These are phyloP conservation scores for Anorthoa munda DNA, from an alignment of 2,888 invertebrate species.

Conservation along the genomic window DNA sequence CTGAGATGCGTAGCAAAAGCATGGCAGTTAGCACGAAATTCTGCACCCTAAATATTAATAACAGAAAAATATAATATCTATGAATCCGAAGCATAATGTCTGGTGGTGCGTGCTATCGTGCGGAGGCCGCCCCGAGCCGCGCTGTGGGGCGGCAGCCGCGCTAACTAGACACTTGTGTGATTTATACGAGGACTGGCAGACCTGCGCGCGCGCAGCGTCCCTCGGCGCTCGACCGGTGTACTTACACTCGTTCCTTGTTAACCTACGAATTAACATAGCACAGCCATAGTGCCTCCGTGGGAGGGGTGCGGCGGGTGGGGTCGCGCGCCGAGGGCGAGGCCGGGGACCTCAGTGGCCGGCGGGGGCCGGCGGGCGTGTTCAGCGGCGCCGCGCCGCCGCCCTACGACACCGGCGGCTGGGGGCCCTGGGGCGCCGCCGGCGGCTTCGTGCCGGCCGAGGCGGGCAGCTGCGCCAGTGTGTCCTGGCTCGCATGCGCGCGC, in stretches of 20 bases:
- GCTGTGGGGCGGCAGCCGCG: conserved; percentile 59
- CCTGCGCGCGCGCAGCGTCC: conserved; percentile 68
- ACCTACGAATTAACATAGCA: conserved; percentile 88
- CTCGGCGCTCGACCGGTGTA: conserved; percentile 82
- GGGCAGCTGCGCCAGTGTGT: conserved; percentile 95
- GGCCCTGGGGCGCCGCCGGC: conserved; percentile 85
- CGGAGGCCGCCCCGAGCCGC: conserved; percentile 57
- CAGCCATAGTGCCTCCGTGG: conserved; percentile 85
- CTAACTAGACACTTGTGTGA: conserved; percentile 73
- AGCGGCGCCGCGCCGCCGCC: conserved; percentile 74
- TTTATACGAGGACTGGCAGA: conserved; percentile 66
- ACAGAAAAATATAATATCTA: conserved; percentile 84
- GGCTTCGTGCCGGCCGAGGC: conserved; percentile 85
- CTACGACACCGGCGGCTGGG: conserved; percentile 89
- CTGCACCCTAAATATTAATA: conserved; percentile 88
- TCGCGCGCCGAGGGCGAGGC: conserved; percentile 83
- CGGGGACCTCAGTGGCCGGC: conserved; percentile 76
- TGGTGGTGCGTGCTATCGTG: conserved; percentile 65
- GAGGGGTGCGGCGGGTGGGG: conserved; percentile 71
- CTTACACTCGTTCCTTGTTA: conserved; percentile 79
- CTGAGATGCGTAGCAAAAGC: conserved; percentile 88
- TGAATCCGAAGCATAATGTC: conserved; percentile 81
- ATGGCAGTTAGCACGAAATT: conserved; percentile 89
- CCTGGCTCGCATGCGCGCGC: conserved; percentile 96
- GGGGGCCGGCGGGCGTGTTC: conserved; percentile 74